phyloP scores from a whole-genome alignment of 1,140 invertebrate species.

The Eumeta japonica region DNA sequence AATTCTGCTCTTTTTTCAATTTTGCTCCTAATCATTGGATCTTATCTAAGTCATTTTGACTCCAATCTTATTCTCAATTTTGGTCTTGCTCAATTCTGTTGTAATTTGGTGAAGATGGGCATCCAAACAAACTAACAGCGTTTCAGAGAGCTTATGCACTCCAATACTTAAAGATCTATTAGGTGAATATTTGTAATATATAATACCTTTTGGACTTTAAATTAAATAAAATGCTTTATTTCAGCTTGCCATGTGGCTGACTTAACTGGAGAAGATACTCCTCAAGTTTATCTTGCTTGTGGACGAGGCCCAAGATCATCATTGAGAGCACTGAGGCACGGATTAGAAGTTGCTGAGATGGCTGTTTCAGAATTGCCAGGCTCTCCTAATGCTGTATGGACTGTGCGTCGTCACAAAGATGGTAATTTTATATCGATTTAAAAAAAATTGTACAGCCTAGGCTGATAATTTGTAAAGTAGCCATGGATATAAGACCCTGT shows the following conservation, averaged over 20 bases:
- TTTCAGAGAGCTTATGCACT: no score
- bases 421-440: slow-evolving; percentile 63
- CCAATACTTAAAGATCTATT: no score
- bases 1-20: no score
- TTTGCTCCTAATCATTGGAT: no score
- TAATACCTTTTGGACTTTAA: neutral
- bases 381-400: slow-evolving; percentile 99
- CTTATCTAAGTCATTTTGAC: no score
- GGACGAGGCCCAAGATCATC: slow-evolving; percentile 93
- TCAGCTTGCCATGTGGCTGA: slow-evolving; percentile 68
- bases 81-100: neutral
- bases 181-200: slow-evolving; percentile 1
- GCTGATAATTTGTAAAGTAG: no score
- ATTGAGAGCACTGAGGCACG: slow-evolving; percentile 90
- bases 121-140: no score
- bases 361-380: slow-evolving; percentile 98
- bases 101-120: no score
- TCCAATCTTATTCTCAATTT: no score
- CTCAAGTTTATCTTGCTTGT: slow-evolving; percentile 95
- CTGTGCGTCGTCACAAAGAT: slow-evolving; percentile 93
- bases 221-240: slow-evolving; percentile 12
- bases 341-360: slow-evolving; percentile 98
- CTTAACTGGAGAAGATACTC: slow-evolving; percentile 96
- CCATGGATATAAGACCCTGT: no score
- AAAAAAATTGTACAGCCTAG: neutral